Percentiles rank a stretch among this genome's conserved stretches.
These are phyloP conservation scores for Columba janthina DNA, from an alignment of 2,113 vertebrate species.

Conservation along the genomic window DNA sequence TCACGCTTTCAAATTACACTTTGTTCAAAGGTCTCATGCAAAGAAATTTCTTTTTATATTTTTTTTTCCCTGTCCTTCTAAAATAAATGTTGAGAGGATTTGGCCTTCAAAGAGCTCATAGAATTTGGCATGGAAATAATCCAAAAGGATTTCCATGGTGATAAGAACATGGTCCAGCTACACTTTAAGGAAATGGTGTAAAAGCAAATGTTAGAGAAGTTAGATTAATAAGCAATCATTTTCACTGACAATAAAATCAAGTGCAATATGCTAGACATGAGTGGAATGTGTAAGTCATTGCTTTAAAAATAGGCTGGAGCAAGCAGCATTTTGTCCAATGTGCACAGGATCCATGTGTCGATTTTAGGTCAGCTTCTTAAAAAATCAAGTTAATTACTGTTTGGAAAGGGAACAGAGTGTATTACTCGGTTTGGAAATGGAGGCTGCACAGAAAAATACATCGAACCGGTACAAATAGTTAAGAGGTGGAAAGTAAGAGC, in stretches of 20 bases:
- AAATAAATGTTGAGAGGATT: slow-evolving; percentile 63
- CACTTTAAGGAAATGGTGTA: slow-evolving; percentile 43
- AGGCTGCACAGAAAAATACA: neutral
- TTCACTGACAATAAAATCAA: slow-evolving; percentile 59
- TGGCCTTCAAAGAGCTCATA: slow-evolving; percentile 42
- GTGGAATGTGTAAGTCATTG: slow-evolving; percentile 7
- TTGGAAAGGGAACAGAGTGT: neutral
- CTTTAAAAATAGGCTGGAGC: slow-evolving; percentile 14
- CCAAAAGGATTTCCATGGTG: slow-evolving; percentile 56
- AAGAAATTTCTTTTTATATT: neutral
- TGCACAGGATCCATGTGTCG: neutral
- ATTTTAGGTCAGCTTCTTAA: neutral
- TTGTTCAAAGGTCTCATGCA: slow-evolving; percentile 66
- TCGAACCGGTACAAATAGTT: neutral
- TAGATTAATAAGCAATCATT: slow-evolving; percentile 61
- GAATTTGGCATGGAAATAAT: slow-evolving; percentile 54
- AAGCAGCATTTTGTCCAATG: slow-evolving; percentile 5
- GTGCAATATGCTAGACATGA: slow-evolving; percentile 11
- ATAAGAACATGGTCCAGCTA: neutral
- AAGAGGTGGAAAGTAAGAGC: neutral
- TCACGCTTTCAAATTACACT: slow-evolving; percentile 62
- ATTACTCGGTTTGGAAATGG: neutral
- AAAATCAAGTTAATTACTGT: slow-evolving; percentile 30
- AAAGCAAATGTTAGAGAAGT: slow-evolving; percentile 47
- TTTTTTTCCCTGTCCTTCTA: slow-evolving; percentile 6